Conservation (phyloP, 2,888 invertebrate genomes). For the Eustalomyia histrio region DNA sequence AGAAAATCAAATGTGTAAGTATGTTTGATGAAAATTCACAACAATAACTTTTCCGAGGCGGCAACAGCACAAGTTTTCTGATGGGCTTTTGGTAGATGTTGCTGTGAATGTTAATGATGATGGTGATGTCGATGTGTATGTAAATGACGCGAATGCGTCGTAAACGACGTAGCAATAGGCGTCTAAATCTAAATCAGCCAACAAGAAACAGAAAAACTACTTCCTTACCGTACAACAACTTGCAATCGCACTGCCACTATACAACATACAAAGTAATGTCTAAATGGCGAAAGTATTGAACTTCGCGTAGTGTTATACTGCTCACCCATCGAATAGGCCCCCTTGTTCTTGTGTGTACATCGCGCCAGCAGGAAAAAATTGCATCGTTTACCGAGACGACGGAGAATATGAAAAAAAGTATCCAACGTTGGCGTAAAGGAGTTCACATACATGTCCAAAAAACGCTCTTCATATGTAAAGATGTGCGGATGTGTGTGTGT, state of each 20-base stretch:
- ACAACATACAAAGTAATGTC: constrained; percentile 41
- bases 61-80: constrained; percentile 39
- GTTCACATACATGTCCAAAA: constrained; percentile 1
- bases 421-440: constrained; percentile 43
- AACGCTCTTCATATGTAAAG: background rate
- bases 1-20: constrained; percentile 29
- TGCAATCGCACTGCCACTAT: constrained; percentile 27
- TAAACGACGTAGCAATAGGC: constrained; percentile 54
- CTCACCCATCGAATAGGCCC: constrained; percentile 11
- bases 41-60: constrained; percentile 54
- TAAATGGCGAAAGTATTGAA: constrained; percentile 49
- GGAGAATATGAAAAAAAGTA: constrained; percentile 27
- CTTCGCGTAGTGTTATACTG: constrained; percentile 44
- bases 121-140: constrained; percentile 7
- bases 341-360: constrained; percentile 16
- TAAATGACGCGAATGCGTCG: constrained; percentile 58
- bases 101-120: background rate
- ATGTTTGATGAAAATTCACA: constrained; percentile 40
- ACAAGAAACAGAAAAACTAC: constrained; percentile 59
- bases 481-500: background rate
- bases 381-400: constrained; percentile 31
- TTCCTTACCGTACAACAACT: constrained; percentile 53
- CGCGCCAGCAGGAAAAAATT: constrained; percentile 37
- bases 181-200: constrained; percentile 60
- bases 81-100: constrained; percentile 5